These are phyloP conservation scores for Cnemophilus loriae DNA, from an alignment of 2,113 vertebrate species.

Conservation along the genomic window DNA sequence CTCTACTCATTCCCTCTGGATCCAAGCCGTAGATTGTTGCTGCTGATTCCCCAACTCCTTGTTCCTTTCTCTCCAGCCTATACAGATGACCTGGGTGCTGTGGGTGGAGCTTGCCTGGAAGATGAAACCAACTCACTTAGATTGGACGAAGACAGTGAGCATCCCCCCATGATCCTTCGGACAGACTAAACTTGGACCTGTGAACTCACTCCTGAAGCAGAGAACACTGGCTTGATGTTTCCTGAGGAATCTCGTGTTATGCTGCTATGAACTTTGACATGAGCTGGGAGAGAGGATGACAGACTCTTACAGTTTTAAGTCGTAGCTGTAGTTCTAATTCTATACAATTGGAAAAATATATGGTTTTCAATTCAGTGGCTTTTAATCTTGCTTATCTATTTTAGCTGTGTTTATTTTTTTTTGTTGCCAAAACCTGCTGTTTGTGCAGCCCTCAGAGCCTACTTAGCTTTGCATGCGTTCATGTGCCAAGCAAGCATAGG, in stretches of 20 bases:
- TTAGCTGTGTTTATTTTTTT: conserved; percentile 64
- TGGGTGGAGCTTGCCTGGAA: conserved; percentile 86
- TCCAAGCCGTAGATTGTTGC: neutral
- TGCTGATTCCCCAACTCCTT: neutral
- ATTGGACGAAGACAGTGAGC: conserved; percentile 93
- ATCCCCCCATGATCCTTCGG: conserved; percentile 95
- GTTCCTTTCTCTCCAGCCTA: conserved; percentile 78
- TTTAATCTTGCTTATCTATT: conserved; percentile 73
- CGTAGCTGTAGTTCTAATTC: conserved; percentile 77
- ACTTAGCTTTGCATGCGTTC: conserved; percentile 90
- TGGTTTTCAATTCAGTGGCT: conserved; percentile 71
- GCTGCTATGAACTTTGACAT: conserved; percentile 87
- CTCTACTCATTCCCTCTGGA: neutral
- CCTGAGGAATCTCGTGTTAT: conserved; percentile 74
- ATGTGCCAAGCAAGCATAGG: conserved; percentile 85
- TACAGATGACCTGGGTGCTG: conserved; percentile 89
- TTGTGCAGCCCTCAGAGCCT: conserved; percentile 69
- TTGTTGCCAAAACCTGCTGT: conserved; percentile 76
- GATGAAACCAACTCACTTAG: conserved; percentile 86
- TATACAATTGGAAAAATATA: conserved; percentile 66
- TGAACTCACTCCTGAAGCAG: conserved; percentile 60
- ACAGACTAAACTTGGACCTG: conserved; percentile 81
- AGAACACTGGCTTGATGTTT: conserved; percentile 70
- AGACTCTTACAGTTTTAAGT: conserved; percentile 71
- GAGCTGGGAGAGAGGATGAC: conserved; percentile 73